Evolutionary conservation across 2,888 invertebrate species (phyloP).

Genomic region (Pogonocherus hispidulus): DNA sequence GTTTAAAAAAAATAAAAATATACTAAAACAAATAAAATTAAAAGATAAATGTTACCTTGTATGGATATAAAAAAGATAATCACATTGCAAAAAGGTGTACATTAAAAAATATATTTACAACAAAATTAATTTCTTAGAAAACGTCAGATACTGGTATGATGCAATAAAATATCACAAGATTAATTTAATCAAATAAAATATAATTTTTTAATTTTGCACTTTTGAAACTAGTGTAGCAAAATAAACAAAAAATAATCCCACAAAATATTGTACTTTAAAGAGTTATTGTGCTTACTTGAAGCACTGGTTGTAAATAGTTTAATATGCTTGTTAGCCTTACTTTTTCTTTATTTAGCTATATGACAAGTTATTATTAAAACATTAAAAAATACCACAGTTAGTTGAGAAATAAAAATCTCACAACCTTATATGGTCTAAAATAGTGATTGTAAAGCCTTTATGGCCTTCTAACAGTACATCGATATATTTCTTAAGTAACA

Average conservation of each 20-base stretch:
- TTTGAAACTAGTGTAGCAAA: constrained; percentile 8
- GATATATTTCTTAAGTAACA: constrained; percentile 55
- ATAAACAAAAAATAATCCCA: constrained; percentile 18
- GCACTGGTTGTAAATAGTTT: constrained; percentile 35
- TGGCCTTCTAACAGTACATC: constrained; percentile 54
- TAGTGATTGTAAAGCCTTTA: constrained; percentile 62
- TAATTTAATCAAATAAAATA: constrained; percentile 10
- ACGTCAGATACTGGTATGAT: constrained; percentile 5
- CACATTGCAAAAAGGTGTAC: constrained; percentile 14
- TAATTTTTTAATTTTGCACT: background rate
- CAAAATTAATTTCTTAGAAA: constrained; percentile 5
- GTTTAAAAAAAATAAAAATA: constrained; percentile 19
- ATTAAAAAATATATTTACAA: constrained; percentile 20
- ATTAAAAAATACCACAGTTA: constrained; percentile 26
- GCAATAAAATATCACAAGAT: background rate
- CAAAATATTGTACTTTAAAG: constrained; percentile 41
- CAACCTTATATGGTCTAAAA: constrained; percentile 66
- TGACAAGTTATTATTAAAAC: constrained; percentile 19
- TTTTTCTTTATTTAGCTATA: constrained; percentile 15
- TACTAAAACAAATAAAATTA: constrained; percentile 15
- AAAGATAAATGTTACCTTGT: constrained; percentile 15
- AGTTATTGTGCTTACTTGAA: constrained; percentile 44
- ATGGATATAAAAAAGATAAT: constrained; percentile 7
- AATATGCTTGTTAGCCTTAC: constrained; percentile 22
- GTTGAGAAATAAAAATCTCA: constrained; percentile 60